Evolutionary conservation across 2,113 vertebrate genomes (phyloP).

Genomic region (Pygoscelis antarcticus): DNA sequence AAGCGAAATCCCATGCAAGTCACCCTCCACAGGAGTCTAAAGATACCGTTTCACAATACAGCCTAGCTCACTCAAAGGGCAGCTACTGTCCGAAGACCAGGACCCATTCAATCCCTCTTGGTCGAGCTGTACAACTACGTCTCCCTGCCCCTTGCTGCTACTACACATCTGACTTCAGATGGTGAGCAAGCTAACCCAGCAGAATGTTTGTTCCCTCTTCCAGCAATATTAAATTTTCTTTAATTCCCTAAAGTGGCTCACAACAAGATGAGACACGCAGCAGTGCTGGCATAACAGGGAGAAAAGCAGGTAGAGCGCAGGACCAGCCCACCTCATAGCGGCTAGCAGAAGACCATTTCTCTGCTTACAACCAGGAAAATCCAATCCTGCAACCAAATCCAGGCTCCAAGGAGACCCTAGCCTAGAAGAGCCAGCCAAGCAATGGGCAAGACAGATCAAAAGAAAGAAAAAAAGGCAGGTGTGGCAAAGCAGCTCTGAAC

Average conservation of each 20-base stretch:
- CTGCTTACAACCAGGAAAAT: neutral
- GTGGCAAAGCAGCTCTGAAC: neutral
- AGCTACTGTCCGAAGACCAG: neutral
- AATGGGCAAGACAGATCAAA: neutral
- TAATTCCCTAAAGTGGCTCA: neutral
- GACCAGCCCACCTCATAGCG: neutral
- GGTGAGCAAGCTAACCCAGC: neutral
- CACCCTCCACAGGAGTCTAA: neutral
- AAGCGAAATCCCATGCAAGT: neutral
- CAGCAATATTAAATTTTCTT: neutral
- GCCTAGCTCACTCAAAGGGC: neutral
- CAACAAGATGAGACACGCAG: neutral
- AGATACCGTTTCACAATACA: accelerated
- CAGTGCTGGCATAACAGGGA: neutral
- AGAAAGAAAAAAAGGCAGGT: neutral
- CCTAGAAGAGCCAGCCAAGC: neutral
- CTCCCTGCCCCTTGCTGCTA: neutral
- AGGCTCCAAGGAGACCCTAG: neutral
- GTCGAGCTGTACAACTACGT: neutral
- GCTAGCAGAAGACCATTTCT: neutral
- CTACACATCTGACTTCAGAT: neutral
- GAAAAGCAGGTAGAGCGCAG: neutral
- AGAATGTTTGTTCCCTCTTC: neutral
- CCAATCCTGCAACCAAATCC: neutral
- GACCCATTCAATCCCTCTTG: neutral